Conservation (phyloP, 1,140 invertebrate species). For the Drosophila ficusphila region DNA sequence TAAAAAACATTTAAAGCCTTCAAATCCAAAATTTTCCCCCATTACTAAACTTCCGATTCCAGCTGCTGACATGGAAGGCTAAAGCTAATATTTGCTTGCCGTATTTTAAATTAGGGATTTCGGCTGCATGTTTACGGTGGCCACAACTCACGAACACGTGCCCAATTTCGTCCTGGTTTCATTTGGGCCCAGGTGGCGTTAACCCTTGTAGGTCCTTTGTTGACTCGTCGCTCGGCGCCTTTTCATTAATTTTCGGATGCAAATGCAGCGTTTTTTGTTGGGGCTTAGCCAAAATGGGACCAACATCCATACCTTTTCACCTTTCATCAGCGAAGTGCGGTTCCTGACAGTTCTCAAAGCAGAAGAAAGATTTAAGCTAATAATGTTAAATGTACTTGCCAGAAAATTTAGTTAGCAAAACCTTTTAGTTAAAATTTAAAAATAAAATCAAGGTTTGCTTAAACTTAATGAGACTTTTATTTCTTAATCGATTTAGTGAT, state of each 20-base stretch:
- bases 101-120: conserved; percentile 69
- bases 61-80: conserved; percentile 22
- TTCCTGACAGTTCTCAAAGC: conserved; percentile 13
- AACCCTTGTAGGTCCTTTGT: conserved; percentile 37
- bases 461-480: background rate
- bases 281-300: conserved; percentile 1
- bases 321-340: conserved; percentile 21
- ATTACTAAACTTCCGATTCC: background rate
- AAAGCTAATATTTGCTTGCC: conserved; percentile 59
- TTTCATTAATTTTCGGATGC: conserved; percentile 58
- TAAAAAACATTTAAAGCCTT: conserved; percentile 9
- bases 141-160: conserved; percentile 54
- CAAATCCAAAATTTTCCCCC: background rate
- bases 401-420: background rate
- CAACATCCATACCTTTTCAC: conserved; percentile 15
- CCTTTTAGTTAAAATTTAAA: background rate
- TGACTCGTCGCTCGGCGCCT: conserved; percentile 41
- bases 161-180: conserved; percentile 5
- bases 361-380: background rate
- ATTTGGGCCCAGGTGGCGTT: conserved; percentile 25
- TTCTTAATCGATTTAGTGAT: background rate
- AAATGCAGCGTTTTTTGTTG: conserved; percentile 26
- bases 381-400: conserved; percentile 8
- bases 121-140: conserved; percentile 31
- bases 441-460: background rate